Base-by-base conservation (phyloP, 2,113 vertebrate genomes). In the Heteronetta atricapilla region DNA sequence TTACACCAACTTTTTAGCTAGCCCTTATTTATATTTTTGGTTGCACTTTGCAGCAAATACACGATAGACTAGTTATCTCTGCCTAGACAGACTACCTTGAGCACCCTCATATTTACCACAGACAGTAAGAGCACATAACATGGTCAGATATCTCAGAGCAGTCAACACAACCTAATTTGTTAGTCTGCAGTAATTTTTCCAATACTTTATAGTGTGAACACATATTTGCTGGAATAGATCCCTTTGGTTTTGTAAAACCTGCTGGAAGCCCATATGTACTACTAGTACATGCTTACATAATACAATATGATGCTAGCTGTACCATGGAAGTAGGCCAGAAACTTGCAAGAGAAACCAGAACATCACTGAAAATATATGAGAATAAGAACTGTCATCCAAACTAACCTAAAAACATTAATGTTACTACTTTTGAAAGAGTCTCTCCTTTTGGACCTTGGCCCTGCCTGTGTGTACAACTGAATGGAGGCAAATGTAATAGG, bases 391-490 rank as follows among this genome's bases (percentile, higher is more conserved):
- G 59, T 59, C 62, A 52, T 46, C 83, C 46, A 66, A 86, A 96
- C 86, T 79, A 96, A 89, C 77, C 88, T 50, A 87, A 78, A 90
- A 76, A 11, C 74, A 74, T 92, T 55, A 63, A 10, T 55, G 77
- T 87, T 96, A 38, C 74, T 86, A 84, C 74, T 94, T 94, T 82
- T 91, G 88, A 94, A 96, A 93, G 88, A 76, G n/a, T 87, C 77
- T 88, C 58, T 96, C 67, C 83, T 90, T 93, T 92, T 85, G 94
- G 95, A 90, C 95, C 94, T 96, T 93, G 92, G 95, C 93, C 88
- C 92, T 95, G 93, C 74, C 69, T 82, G 50, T 82, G 90, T 67
- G 86, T 90, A 85, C 46, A 72, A 96, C 86, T 97, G 92, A 95
- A 96, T 96, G 92, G 80, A 95, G 59, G 62, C 74, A 90, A 95